Conservation (phyloP, 2,797 vertebrate genomes). For the Leuciscus waleckii region DNA sequence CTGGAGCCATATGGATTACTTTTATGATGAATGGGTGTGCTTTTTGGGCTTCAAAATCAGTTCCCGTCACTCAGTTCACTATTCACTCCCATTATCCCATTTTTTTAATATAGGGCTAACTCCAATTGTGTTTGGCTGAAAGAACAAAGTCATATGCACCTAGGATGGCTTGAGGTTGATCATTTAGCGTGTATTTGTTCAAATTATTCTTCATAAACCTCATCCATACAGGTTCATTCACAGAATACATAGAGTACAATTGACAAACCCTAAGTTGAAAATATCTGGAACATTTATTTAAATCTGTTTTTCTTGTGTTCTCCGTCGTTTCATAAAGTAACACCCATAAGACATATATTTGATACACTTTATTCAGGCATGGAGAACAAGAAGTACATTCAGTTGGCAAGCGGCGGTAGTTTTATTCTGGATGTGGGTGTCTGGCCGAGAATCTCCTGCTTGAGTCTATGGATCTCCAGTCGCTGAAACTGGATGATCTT, state of each 20-base stretch:
- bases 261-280: neutral
- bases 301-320: neutral
- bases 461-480: constrained; percentile 80
- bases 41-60: no score
- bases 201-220: neutral
- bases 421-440: constrained; percentile 59
- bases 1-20: no score
- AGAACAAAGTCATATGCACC: no score
- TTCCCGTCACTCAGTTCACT: no score
- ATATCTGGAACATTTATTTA: neutral
- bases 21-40: no score
- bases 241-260: neutral
- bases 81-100: no score
- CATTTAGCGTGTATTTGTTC: neutral
- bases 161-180: no score
- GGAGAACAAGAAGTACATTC: constrained; percentile 2
- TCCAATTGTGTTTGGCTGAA: no score
- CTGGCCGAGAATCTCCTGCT: constrained; percentile 75
- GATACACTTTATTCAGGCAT: neutral
- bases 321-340: neutral
- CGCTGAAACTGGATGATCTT: constrained; percentile 84
- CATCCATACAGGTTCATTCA: neutral
- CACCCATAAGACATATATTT: constrained; percentile 7
- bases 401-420: constrained; percentile 64
- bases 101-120: no score